Percentiles rank a stretch among this genome's conserved stretches.
Conservation (phyloP, 2,888 invertebrate genomes). For the Pherbina coryleti region DNA sequence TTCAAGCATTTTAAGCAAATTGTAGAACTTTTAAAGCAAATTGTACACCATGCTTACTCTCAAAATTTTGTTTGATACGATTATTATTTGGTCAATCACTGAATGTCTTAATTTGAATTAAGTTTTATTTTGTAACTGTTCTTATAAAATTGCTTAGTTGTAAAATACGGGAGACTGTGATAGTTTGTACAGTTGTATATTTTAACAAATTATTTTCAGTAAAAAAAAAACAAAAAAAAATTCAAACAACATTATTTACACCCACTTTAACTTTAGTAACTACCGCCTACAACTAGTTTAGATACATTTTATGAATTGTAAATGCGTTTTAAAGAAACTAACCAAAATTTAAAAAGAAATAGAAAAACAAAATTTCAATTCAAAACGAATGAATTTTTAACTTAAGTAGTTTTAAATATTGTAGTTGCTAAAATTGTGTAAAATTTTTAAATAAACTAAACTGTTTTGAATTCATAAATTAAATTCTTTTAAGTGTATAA, state of each 20-base stretch:
- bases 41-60: too few species aligned
- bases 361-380: neutral
- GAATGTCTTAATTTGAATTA: too few species aligned
- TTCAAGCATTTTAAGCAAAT: too few species aligned
- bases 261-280: neutral
- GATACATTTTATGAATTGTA: neutral
- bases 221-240: neutral
- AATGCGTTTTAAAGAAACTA: slow-evolving; percentile 13
- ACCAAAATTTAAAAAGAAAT: slow-evolving; percentile 3
- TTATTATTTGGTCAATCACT: too few species aligned
- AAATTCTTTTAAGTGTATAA: slow-evolving; percentile 28
- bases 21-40: too few species aligned
- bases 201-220: slow-evolving; percentile 8
- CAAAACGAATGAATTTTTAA: slow-evolving; percentile 7
- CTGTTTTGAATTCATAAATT: slow-evolving; percentile 15
- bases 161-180: slow-evolving; percentile 64
- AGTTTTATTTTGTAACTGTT: too few species aligned
- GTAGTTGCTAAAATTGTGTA: slow-evolving; percentile 48
- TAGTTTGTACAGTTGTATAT: slow-evolving; percentile 59
- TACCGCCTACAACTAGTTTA: neutral
- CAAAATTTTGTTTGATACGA: too few species aligned
- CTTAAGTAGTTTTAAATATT: slow-evolving; percentile 15
- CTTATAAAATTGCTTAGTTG: slow-evolving; percentile 16
- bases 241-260: neutral
- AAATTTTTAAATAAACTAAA: slow-evolving; percentile 41